These are phyloP conservation scores for Pyrochroa serraticornis DNA, from an alignment of 2,888 invertebrate genomes.

Conservation along the genomic window DNA sequence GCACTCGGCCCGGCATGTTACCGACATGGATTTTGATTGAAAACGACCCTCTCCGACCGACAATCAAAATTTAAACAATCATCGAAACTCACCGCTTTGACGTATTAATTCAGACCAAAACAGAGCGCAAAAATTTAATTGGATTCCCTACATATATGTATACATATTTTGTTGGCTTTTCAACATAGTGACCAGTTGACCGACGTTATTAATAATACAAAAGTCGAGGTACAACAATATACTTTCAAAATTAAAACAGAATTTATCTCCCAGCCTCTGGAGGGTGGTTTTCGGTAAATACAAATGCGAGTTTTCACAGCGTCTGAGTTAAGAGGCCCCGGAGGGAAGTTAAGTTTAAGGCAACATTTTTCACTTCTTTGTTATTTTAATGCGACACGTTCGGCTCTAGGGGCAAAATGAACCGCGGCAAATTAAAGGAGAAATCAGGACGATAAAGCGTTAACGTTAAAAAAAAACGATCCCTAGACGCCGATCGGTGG, in stretches of 20 bases:
- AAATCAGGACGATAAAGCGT: slow-evolving; percentile 1
- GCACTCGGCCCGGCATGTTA: background rate
- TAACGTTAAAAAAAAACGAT: no score
- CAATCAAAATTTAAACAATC: slow-evolving; percentile 21
- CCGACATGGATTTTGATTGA: slow-evolving; percentile 25
- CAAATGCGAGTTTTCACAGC: slow-evolving; percentile 31
- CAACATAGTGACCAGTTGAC: no score
- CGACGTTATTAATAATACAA: no score
- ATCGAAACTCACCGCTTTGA: slow-evolving; percentile 25
- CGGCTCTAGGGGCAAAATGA: slow-evolving; percentile 14
- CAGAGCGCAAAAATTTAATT: slow-evolving; percentile 23
- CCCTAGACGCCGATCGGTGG: no score
- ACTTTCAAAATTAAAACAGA: slow-evolving; percentile 22
- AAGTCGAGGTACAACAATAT: slow-evolving; percentile 1
- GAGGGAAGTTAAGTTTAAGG: slow-evolving; percentile 30
- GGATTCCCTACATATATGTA: background rate
- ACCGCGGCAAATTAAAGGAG: slow-evolving; percentile 27
- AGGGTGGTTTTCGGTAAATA: slow-evolving; percentile 34
- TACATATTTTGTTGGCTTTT: no score
- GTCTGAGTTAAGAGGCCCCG: slow-evolving; percentile 30
- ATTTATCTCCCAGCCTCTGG: slow-evolving; percentile 22
- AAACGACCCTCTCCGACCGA: slow-evolving; percentile 11
- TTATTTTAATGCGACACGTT: slow-evolving; percentile 33
- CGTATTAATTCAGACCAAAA: slow-evolving; percentile 25
- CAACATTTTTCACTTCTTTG: slow-evolving; percentile 32